Conservation (phyloP, 2,113 vertebrate species). For the Ptilorrhoa leucosticta region DNA sequence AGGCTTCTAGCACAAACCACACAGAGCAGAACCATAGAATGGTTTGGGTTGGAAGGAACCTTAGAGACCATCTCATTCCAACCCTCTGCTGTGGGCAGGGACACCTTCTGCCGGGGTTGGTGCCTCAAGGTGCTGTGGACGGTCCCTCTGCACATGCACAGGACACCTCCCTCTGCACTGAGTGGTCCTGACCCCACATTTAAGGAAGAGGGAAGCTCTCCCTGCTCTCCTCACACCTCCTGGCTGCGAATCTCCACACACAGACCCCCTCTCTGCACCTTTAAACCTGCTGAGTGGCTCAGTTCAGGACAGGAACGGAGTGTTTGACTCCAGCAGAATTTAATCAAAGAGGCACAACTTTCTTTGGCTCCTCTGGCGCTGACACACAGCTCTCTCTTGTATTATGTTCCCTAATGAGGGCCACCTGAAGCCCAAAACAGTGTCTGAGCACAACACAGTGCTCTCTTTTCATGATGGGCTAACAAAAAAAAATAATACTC, state of each 20-base stretch:
- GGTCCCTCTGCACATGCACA: rapidly evolving
- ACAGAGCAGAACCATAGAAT: background rate
- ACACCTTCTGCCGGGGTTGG: background rate
- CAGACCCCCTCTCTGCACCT: background rate
- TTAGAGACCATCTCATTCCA: background rate
- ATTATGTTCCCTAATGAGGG: slow-evolving; percentile 25
- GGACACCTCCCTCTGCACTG: background rate
- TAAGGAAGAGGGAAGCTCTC: background rate
- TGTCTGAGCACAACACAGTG: slow-evolving; percentile 8
- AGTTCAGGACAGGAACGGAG: background rate
- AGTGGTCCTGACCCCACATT: background rate
- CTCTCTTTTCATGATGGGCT: background rate
- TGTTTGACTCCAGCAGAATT: background rate
- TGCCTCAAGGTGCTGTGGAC: background rate
- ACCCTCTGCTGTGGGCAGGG: background rate
- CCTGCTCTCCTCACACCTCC: background rate
- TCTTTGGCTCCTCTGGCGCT: background rate
- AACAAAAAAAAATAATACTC: background rate
- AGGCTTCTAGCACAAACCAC: background rate
- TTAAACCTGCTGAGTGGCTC: background rate
- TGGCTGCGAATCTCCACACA: background rate
- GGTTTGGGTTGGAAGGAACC: background rate
- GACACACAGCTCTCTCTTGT: background rate
- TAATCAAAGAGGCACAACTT: background rate
- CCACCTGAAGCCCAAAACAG: background rate